A percentile compares a stretch with the other conserved stretches of the same genome.
These are phyloP conservation scores for Eremophila alpestris DNA, from an alignment of 2,797 vertebrate genomes.

Conservation along the genomic window DNA sequence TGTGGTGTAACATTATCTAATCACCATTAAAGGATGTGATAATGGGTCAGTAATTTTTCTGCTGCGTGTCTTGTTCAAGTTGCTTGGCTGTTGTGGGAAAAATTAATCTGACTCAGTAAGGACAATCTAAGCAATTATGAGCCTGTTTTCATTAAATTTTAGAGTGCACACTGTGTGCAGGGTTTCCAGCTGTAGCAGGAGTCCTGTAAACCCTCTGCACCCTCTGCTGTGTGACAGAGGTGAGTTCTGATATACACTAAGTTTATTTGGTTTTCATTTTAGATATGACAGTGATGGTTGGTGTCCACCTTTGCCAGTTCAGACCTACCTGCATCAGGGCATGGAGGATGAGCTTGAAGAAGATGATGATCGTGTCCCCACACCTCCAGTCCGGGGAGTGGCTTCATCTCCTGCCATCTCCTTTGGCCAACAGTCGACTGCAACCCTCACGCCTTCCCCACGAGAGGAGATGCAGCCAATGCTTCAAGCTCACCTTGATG, in stretches of 20 bases:
- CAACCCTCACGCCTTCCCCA: slow-evolving; percentile 97
- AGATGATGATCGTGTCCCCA: slow-evolving; percentile 96
- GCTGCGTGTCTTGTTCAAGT: not conserved
- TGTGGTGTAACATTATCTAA: slow-evolving; percentile 21
- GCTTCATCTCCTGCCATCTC: slow-evolving; percentile 96
- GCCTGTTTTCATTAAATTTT: not conserved
- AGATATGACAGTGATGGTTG: slow-evolving; percentile 97
- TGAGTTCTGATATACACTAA: not conserved
- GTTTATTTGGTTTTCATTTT: slow-evolving; percentile 36
- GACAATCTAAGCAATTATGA: not conserved
- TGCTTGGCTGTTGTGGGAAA: not conserved
- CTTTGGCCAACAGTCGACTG: slow-evolving; percentile 97
- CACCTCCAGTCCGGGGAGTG: slow-evolving; percentile 93
- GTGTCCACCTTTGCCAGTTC: slow-evolving; percentile 94
- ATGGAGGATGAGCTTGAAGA: slow-evolving; percentile 98
- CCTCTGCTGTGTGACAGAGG: not conserved
- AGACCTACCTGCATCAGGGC: slow-evolving; percentile 97
- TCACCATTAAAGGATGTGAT: slow-evolving; percentile 15
- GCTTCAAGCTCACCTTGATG: slow-evolving; percentile 95
- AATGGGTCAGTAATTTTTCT: slow-evolving; percentile 5
- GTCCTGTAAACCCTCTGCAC: not conserved
- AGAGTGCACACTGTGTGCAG: not conserved
- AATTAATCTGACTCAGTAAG: not conserved
- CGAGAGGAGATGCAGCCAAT: slow-evolving; percentile 97
- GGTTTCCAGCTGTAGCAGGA: not conserved